A percentile compares a stretch with the other conserved stretches of the same genome.
Evolutionary conservation across 1,140 invertebrate species (phyloP).

Genomic region (Brachionus sp.): DNA sequence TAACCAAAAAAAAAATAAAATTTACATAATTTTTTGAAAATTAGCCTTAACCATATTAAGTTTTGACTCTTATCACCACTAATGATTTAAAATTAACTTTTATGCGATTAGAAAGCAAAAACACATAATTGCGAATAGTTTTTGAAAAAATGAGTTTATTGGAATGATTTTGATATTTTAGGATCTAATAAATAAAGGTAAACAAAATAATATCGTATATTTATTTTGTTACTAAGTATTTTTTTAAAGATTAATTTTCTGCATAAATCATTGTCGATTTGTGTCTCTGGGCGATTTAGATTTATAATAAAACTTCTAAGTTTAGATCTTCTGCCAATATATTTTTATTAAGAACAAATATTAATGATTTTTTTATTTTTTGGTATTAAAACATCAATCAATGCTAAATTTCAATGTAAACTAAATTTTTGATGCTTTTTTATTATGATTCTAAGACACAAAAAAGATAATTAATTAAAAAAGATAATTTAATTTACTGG

Average conservation of each 20-base stretch:
- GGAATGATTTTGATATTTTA: not conserved
- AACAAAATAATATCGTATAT: not conserved
- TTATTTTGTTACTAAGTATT: not conserved
- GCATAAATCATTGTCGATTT: not conserved
- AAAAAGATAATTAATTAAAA: not conserved
- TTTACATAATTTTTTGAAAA: slow-evolving; percentile 10
- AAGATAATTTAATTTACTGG: not conserved
- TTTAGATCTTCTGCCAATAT: not conserved
- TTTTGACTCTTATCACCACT: not conserved
- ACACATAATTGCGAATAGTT: not conserved
- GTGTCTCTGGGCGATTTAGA: not conserved
- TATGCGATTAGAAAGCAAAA: not conserved
- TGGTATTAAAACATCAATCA: not conserved
- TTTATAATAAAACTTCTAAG: not conserved
- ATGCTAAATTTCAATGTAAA: not conserved
- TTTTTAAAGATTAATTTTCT: not conserved
- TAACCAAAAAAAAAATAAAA: not conserved
- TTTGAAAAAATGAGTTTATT: not conserved
- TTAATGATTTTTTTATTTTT: not conserved
- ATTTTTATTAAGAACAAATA: not conserved
- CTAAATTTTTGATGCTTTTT: not conserved
- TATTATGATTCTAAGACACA: not conserved
- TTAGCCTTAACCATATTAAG: not conserved
- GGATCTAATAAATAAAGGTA: not conserved
- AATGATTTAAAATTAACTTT: not conserved